These are phyloP conservation scores for Artemia sinica DNA, from an alignment of 2,888 invertebrate species.

Conservation along the genomic window DNA sequence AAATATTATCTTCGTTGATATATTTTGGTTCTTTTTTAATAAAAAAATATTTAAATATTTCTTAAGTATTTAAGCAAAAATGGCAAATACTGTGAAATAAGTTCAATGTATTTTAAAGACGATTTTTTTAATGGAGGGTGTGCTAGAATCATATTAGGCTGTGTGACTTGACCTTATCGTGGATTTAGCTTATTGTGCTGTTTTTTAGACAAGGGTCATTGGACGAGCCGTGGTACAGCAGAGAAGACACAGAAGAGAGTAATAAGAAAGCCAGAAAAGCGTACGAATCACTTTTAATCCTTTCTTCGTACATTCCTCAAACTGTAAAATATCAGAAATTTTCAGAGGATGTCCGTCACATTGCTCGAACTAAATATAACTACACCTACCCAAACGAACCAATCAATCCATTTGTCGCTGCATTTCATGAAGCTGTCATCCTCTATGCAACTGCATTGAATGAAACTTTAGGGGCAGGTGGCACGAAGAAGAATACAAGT, in stretches of 20 bases:
- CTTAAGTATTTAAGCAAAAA: too few relatives aligned
- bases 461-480: slow-evolving; percentile 47
- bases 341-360: slow-evolving; percentile 44
- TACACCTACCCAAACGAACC: slow-evolving; percentile 43
- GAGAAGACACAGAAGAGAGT: slow-evolving; percentile 55
- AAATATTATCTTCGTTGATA: too few relatives aligned
- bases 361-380: slow-evolving; percentile 30
- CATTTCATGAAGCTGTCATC: slow-evolving; percentile 88
- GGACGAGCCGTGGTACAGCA: slow-evolving; percentile 63
- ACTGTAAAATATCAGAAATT: slow-evolving; percentile 58
- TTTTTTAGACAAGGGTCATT: slow-evolving; percentile 16
- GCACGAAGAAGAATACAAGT: slow-evolving; percentile 52
- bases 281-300: slow-evolving; percentile 68
- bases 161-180: too few relatives aligned
- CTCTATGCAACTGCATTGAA: slow-evolving; percentile 81
- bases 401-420: slow-evolving; percentile 79
- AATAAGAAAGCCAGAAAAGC: slow-evolving; percentile 69
- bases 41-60: too few relatives aligned
- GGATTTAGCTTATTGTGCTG: too few relatives aligned
- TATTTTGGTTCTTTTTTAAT: too few relatives aligned
- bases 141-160: too few relatives aligned
- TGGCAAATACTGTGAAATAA: too few relatives aligned
- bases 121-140: too few relatives aligned
- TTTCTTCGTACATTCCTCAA: slow-evolving; percentile 61
- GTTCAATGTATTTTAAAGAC: too few relatives aligned